phyloP scores from a whole-genome alignment of 2,888 invertebrate species.

The Chymomyza fuscimana region DNA sequence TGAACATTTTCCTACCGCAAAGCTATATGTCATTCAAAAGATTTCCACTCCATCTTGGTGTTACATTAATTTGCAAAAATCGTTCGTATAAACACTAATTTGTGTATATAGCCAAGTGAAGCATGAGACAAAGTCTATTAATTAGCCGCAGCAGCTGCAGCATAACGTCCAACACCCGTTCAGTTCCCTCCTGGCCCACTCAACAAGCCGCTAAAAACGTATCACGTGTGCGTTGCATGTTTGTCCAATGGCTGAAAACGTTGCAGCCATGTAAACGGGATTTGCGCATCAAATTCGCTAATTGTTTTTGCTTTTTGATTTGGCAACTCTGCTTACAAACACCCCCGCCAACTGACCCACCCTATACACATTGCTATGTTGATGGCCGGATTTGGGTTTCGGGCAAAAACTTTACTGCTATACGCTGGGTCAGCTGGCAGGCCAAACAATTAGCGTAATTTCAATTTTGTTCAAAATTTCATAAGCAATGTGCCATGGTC shows the following conservation, averaged over 20 bases:
- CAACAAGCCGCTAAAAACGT: neutral
- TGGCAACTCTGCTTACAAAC: neutral
- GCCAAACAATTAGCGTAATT: conserved; percentile 78
- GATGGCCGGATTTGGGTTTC: neutral
- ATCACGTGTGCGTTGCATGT: neutral
- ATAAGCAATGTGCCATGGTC: conserved; percentile 60
- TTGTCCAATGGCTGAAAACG: neutral
- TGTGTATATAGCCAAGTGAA: neutral
- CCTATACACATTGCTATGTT: neutral
- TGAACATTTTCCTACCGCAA: too few relatives aligned
- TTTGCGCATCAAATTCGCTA: conserved; percentile 73
- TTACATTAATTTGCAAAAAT: too few relatives aligned
- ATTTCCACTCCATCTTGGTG: too few relatives aligned
- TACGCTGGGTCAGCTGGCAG: conserved; percentile 7
- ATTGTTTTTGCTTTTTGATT: conserved; percentile 66
- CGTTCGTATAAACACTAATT: neutral
- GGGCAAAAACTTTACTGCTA: neutral
- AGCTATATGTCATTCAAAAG: too few relatives aligned
- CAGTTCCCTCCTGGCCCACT: neutral
- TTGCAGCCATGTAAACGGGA: conserved; percentile 33
- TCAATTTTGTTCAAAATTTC: conserved; percentile 78
- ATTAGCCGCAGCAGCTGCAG: neutral
- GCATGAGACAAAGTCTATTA: conserved; percentile 6
- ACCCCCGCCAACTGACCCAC: too few relatives aligned
- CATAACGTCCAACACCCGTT: neutral